These are phyloP conservation scores for Tholera decimalis DNA, from an alignment of 2,888 invertebrate species.

Conservation along the genomic window DNA sequence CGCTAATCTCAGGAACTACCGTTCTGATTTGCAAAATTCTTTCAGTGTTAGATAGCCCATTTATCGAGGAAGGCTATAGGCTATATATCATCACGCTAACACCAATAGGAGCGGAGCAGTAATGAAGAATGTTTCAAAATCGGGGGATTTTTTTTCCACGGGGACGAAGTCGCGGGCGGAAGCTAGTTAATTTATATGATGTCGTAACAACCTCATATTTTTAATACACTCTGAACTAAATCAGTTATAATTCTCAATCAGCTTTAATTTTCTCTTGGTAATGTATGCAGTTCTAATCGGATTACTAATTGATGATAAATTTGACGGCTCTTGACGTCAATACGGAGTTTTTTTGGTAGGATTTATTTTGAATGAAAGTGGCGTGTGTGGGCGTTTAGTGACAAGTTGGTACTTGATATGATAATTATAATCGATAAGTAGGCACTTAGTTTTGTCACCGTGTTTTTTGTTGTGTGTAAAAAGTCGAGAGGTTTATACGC, in stretches of 20 bases:
- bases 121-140: too few relatives aligned
- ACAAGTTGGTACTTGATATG: conserved; percentile 39
- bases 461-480: conserved; percentile 2
- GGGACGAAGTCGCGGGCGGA: too few relatives aligned
- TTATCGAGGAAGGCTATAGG: too few relatives aligned
- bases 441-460: conserved; percentile 12
- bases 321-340: conserved; percentile 33
- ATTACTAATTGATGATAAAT: conserved; percentile 54
- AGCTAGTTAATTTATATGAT: too few relatives aligned
- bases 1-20: too few relatives aligned
- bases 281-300: conserved; percentile 51
- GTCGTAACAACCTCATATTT: conserved; percentile 27
- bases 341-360: conserved; percentile 33
- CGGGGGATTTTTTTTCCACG: too few relatives aligned
- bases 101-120: too few relatives aligned
- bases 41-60: too few relatives aligned
- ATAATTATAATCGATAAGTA: conserved; percentile 31
- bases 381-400: conserved; percentile 32
- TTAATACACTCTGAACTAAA: conserved; percentile 26
- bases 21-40: too few relatives aligned
- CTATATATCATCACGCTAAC: too few relatives aligned
- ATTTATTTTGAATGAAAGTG: conserved; percentile 48
- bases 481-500: conserved; percentile 4
- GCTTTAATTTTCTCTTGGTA: conserved; percentile 37
- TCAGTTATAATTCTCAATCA: conserved; percentile 28